Conservation (phyloP, 2,113 vertebrate species). For the Pomatorhinus ruficollis region DNA sequence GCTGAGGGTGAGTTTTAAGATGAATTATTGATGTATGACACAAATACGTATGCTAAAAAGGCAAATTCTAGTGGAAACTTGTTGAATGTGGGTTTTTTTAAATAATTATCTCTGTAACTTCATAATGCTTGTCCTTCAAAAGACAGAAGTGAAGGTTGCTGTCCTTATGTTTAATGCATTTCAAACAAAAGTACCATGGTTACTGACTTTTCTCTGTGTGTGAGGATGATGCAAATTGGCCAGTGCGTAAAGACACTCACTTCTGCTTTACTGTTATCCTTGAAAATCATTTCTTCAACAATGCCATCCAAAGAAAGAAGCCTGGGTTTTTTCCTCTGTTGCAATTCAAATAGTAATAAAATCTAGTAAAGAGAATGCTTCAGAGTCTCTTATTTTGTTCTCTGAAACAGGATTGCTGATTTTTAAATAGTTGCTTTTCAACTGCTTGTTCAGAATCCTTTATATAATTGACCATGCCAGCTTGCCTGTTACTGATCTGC, state of each 20-base stretch:
- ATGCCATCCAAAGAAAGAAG: not conserved
- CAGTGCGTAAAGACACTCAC: not conserved
- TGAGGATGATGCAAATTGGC: not conserved
- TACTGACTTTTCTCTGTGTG: not conserved
- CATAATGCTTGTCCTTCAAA: not conserved
- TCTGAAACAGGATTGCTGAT: not conserved
- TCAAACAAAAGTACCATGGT: not conserved
- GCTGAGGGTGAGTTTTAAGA: not conserved
- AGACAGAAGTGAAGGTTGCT: not conserved
- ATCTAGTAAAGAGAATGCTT: not conserved
- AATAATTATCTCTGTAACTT: not conserved
- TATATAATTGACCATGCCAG: not conserved
- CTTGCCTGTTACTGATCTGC: not conserved
- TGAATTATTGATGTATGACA: not conserved
- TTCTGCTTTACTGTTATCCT: not conserved
- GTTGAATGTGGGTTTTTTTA: not conserved
- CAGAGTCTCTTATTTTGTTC: not conserved
- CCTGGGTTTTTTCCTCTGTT: fast-evolving
- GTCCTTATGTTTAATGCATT: not conserved
- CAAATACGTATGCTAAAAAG: not conserved
- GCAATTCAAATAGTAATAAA: not conserved
- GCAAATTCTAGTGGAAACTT: not conserved
- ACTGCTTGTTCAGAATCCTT: not conserved
- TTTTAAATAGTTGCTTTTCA: not conserved
- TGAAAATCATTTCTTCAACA: not conserved